phyloP scores from a whole-genome alignment of 2,797 vertebrate species.

The Threskiornis aethiopicus region DNA sequence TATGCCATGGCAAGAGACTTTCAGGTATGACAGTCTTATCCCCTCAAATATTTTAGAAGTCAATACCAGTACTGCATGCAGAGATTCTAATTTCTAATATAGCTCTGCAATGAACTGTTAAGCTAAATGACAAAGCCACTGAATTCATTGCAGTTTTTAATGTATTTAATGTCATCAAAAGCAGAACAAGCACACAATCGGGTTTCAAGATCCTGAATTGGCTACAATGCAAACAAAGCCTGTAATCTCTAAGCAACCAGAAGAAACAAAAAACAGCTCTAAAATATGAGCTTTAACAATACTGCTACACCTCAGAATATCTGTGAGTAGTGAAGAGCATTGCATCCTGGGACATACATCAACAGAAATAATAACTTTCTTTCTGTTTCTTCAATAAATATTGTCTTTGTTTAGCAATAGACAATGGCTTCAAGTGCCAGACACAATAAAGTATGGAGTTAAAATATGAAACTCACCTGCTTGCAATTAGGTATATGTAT shows the following conservation, averaged over 20 bases:
- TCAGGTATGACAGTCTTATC: not conserved
- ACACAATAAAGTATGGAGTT: not conserved
- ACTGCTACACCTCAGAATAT: not conserved
- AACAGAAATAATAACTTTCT: not conserved
- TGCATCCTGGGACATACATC: not conserved
- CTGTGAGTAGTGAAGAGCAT: not conserved
- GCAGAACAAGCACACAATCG: not conserved
- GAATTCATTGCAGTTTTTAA: not conserved
- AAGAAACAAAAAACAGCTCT: not conserved
- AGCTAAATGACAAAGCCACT: not conserved
- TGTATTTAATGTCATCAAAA: not conserved
- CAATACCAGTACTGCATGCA: not conserved
- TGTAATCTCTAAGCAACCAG: not conserved
- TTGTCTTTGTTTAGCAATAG: not conserved
- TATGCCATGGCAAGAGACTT: not conserved
- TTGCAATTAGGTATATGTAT: rapidly evolving
- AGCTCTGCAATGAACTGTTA: not conserved
- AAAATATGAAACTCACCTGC: not conserved
- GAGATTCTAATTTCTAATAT: not conserved
- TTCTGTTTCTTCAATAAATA: not conserved
- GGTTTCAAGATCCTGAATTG: not conserved
- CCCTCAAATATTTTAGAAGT: not conserved
- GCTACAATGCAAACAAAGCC: not conserved
- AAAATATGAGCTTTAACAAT: not conserved
- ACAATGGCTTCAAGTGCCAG: not conserved